Base-by-base conservation (phyloP, 2,888 invertebrate genomes). In the Eupithecia subumbrata region DNA sequence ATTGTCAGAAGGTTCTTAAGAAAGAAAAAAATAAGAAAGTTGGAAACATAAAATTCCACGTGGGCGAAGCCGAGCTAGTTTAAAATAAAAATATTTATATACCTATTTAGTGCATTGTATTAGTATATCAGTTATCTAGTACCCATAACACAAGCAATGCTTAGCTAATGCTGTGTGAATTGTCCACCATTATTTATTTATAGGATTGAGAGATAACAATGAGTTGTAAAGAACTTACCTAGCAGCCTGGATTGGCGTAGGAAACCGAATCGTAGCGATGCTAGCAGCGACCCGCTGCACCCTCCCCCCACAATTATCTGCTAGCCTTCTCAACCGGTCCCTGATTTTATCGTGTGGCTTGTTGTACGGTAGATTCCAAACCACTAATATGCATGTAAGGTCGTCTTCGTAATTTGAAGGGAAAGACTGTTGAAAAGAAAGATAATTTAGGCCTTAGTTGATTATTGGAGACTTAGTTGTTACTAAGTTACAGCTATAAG, bases 291-390 rank as follows among this genome's bases (percentile, higher is more conserved):
- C 93, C 74, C 95, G 93, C 4, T 97, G 86, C 25, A 98, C 97
- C 83, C 96, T 96, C 5, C 98, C 98, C 0, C 98, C 98, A 86
- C 97, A 97, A 89, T 98, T 98, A 84, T 97, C 96, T 0, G 97
- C 97, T 74, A 98, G 89, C 83, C 96, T 95, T 76, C 96, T 96
- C 74, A 98, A 94, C 60, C 97, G 92, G 76, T 95, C 95, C 34
- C 95, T 96, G 45, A 97, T 92, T 69, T 95, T 93, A 68, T 94
- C 95, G 0, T 91, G 87, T 8, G 96, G 95, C 81, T 95, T 94
- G 88, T 97, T 97, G 74, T 92, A 93, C 0, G 77, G 77, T 30
- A 77, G 63, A 64, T 77, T 77, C 37, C 43, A 11, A 63, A 97
- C 96, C 84, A 96, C 94, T 85, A 97, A 94, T 88, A 97, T 96